Evolutionary conservation across 2,113 vertebrate genomes (phyloP), one percentile per base, ranked within the genome.

Genomic region (Centropristis striata): DNA sequence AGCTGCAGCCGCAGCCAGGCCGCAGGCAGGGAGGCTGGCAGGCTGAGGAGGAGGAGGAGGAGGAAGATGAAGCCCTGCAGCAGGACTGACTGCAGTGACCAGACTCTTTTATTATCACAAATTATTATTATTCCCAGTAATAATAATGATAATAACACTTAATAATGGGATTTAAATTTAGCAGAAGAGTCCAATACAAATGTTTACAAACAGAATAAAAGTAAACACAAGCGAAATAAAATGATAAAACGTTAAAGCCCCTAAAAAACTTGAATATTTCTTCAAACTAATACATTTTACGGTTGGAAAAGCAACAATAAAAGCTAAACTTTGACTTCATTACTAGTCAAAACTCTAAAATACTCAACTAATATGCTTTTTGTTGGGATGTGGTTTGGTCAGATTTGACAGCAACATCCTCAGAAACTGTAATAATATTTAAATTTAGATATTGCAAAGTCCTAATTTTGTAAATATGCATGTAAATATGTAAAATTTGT

Each of bases 1-100:
- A 23, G 81, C 66, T 67, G 70, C 36, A 25, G 61, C 55, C 60
- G 70, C 36, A 25, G 61, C 55, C 60, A 81, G 87, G 84, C 88
- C 77, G 88, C 65, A 73, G 59, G 49, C 65, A 37, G 46, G 18
- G 4, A 32, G 32, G 32, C 32, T 4, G 32, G 32, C 32, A 32
- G 32, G 32, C 32, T 4, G 76, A 32, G n/a, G 16, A 78, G 18
- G 63, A 67, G 37, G 64, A 47, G 39, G 39, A 16, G 8, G 39
- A 32, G 1, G 61, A 77, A 61, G 71, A 64, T 25, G 70, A 69
- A 72, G 25, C 75, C 65, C 39, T 66, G 88, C 50, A 65, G 76
- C 59, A 75, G 75, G 67, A 63, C 18, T 2, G 28, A 13, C 39
- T 78, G 66, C 81, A 73, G 61, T 8, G 4, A 46, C 28, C 18